Conservation (phyloP, 2,797 vertebrate genomes). For the Pogonophryne albipinna region DNA sequence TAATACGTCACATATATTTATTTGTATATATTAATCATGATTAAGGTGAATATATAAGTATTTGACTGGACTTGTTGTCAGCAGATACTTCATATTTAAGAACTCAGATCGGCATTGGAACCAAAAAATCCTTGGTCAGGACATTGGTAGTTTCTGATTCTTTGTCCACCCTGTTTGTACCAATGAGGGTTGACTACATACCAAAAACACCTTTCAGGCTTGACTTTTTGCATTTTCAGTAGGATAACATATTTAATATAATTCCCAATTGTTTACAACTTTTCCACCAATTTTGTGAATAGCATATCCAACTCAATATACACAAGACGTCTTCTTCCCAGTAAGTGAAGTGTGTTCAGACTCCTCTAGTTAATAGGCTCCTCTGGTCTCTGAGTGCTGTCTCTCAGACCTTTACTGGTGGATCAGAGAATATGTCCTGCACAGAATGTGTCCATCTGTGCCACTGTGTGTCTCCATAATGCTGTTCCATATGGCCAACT, state of each 20-base stretch:
- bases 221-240: background rate
- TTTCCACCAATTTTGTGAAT: constrained; percentile 1
- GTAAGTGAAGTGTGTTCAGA: constrained; percentile 24
- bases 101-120: background rate
- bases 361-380: constrained; percentile 31
- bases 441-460: constrained; percentile 79
- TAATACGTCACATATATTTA: background rate
- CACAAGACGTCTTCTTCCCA: constrained; percentile 8
- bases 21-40: background rate
- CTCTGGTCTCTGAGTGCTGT: constrained; percentile 42
- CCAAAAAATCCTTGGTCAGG: no score
- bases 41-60: background rate
- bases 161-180: no score
- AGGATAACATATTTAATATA: background rate
- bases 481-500: constrained; percentile 76
- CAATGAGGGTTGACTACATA: no score
- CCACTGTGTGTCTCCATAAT: constrained; percentile 69
- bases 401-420: constrained; percentile 45
- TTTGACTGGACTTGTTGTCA: background rate
- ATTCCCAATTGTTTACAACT: constrained; percentile 1
- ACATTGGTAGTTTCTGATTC: no score
- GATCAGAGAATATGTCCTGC: constrained; percentile 69
- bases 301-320: constrained; percentile 3
- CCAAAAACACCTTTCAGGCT: no score
- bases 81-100: background rate